A percentile compares a stretch with the other conserved stretches of the same genome.
Evolutionary conservation across 2,113 vertebrate genomes (phyloP).

Genomic region (Aldabrachelys gigantea): DNA sequence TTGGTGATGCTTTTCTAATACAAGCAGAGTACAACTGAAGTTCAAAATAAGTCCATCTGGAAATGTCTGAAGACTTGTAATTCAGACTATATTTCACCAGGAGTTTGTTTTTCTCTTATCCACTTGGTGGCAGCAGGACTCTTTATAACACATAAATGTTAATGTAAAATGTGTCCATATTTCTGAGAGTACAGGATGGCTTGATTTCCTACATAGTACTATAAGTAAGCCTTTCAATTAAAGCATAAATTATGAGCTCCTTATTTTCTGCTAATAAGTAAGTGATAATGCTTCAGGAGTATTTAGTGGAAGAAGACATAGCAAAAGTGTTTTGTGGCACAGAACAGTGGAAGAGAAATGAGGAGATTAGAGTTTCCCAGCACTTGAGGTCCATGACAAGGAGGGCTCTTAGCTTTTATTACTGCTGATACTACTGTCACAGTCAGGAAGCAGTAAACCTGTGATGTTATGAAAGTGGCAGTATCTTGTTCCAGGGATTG

Average conservation of each 20-base stretch:
- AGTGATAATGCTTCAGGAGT: slow-evolving; percentile 47
- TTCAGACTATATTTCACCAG: not conserved
- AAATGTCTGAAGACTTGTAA: not conserved
- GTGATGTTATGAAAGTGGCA: not conserved
- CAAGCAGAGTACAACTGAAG: not conserved
- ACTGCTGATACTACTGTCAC: not conserved
- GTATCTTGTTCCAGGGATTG: not conserved
- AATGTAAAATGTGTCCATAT: not conserved
- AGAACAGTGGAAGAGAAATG: not conserved
- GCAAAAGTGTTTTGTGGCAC: rapidly evolving
- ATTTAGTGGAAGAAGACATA: not conserved
- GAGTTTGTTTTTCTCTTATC: not conserved
- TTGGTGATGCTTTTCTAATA: slow-evolving; percentile 18
- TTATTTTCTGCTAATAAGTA: slow-evolving; percentile 45
- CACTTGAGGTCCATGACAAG: not conserved
- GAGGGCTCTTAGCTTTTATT: not conserved
- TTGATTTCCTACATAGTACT: not conserved
- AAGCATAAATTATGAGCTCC: slow-evolving; percentile 50
- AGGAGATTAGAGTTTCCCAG: not conserved
- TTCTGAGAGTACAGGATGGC: not conserved
- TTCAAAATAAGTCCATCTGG: not conserved
- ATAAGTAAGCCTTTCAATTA: slow-evolving; percentile 50
- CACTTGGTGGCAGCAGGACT: slow-evolving; percentile 71
- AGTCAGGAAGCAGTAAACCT: slow-evolving; percentile 8
- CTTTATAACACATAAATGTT: not conserved